Conservation (phyloP, 1,140 invertebrate genomes). For the Eueides isabella region DNA sequence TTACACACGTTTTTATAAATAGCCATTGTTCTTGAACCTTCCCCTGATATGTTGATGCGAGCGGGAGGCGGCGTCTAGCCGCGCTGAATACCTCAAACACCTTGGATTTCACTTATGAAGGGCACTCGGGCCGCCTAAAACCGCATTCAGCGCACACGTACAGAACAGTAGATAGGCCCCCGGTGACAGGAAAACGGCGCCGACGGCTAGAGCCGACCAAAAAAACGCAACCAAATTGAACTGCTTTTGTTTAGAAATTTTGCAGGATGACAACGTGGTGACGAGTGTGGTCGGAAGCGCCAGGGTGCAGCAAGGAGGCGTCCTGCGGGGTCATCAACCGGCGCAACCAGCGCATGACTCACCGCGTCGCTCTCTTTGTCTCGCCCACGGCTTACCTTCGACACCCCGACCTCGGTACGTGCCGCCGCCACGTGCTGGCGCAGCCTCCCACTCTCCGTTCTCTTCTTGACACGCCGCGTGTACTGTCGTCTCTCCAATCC, state of each 20-base stretch:
- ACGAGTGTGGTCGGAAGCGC: constrained; percentile 54
- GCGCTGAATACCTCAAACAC: constrained; percentile 27
- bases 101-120: constrained; percentile 42
- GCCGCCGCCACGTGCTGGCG: constrained; percentile 57
- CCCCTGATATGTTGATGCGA: neutral
- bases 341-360: constrained; percentile 64
- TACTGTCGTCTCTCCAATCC: constrained; percentile 22
- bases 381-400: constrained; percentile 54
- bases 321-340: constrained; percentile 68
- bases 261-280: constrained; percentile 71
- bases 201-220: constrained; percentile 55
- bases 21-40: constrained; percentile 37
- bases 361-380: constrained; percentile 60
- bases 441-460: constrained; percentile 35
- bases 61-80: constrained; percentile 13
- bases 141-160: constrained; percentile 40
- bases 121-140: constrained; percentile 44
- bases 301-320: constrained; percentile 64
- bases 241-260: constrained; percentile 73
- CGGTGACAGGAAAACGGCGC: constrained; percentile 65
- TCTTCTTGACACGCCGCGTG: neutral
- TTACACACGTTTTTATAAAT: constrained; percentile 30
- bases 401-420: constrained; percentile 55
- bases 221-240: constrained; percentile 75
- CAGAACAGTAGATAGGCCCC: constrained; percentile 34